Evolutionary conservation across 2,797 vertebrate species (phyloP).

Genomic region (Agapornis canus): DNA sequence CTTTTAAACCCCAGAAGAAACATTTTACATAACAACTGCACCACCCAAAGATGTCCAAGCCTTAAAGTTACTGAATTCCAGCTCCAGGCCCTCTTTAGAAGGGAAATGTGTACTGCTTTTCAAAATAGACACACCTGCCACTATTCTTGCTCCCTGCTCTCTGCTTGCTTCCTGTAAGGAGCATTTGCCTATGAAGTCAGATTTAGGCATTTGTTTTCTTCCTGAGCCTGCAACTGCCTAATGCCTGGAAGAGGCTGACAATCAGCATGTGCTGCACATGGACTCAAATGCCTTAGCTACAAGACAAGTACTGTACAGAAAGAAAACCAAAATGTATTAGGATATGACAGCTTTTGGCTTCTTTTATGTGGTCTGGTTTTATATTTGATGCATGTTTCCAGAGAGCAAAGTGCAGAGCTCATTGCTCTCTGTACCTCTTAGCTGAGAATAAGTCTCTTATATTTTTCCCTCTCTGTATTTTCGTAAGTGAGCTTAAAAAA

Average conservation of each 20-base stretch:
- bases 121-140: background rate
- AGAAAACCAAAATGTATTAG: background rate
- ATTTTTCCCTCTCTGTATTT: background rate
- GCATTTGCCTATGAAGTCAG: background rate
- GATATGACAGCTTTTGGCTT: background rate
- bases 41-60: background rate
- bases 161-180: background rate
- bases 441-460: background rate
- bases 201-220: background rate
- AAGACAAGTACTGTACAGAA: background rate
- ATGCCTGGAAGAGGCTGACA: background rate
- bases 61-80: background rate
- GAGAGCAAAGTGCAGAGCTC: background rate
- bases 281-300: background rate
- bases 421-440: background rate
- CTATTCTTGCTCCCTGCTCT: background rate
- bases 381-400: background rate
- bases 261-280: accelerated
- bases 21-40: background rate
- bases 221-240: background rate
- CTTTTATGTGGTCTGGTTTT: background rate
- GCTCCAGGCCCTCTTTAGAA: background rate
- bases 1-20: background rate
- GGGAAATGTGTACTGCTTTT: background rate
- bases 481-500: background rate